Conservation (phyloP, 2,113 vertebrate species). For the Toxotes jaculatrix region DNA sequence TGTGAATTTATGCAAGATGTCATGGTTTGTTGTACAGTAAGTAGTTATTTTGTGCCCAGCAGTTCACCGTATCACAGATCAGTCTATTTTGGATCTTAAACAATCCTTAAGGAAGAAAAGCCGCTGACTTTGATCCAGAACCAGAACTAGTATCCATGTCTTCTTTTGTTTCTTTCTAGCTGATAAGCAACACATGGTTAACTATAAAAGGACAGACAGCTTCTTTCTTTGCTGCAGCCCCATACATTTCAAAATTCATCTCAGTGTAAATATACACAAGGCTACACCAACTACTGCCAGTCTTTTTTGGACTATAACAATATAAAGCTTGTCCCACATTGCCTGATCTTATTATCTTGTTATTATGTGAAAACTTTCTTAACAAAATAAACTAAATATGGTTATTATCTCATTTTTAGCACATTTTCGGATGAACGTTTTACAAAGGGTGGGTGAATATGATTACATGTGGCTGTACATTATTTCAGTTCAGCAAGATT, state of each 20-base stretch:
- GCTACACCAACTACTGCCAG: background rate
- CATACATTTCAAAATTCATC: background rate
- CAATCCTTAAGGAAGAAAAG: background rate
- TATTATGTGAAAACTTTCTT: background rate
- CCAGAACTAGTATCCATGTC: background rate
- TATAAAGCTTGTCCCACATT: background rate
- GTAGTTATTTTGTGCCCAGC: background rate
- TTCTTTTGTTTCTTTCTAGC: background rate
- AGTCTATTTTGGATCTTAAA: background rate
- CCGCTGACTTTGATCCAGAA: background rate
- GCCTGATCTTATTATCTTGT: background rate
- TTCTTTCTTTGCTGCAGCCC: background rate
- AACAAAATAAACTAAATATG: background rate
- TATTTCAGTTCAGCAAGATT: conserved; percentile 1
- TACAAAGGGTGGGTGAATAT: background rate
- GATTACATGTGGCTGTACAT: background rate
- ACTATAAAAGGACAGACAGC: background rate
- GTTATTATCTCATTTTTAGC: background rate
- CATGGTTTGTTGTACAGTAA: background rate
- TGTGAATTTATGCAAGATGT: background rate
- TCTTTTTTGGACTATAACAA: background rate
- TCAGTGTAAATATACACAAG: background rate
- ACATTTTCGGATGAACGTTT: background rate
- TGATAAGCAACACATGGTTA: background rate
- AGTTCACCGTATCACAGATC: background rate